A percentile compares a stretch with the other conserved stretches of the same genome.
Evolutionary conservation across 2,888 invertebrate species (phyloP).

Genomic region (Drymonia ruficornis): DNA sequence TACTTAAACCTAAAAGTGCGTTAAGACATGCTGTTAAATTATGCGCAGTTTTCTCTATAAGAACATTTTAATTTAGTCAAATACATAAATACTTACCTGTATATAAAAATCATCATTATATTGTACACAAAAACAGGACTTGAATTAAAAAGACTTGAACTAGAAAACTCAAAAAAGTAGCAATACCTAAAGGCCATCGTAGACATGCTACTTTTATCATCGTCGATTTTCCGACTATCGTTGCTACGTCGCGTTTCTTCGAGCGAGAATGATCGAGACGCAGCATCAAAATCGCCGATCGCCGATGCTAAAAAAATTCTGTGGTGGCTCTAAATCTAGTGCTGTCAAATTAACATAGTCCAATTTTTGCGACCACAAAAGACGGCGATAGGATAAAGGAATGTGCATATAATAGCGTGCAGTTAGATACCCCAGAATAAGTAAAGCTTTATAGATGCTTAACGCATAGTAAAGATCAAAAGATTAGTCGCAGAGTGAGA

Average conservation of each 20-base stretch:
- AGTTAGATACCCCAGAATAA: slow-evolving; percentile 43
- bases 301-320: no score
- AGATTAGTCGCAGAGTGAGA: slow-evolving; percentile 34
- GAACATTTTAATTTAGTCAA: not conserved
- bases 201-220: no score
- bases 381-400: slow-evolving; percentile 10
- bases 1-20: not conserved
- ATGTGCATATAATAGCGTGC: slow-evolving; percentile 44
- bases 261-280: no score
- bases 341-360: not conserved
- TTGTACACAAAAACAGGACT: not conserved
- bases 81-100: not conserved
- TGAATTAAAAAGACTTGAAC: not conserved
- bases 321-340: no score
- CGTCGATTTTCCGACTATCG: no score
- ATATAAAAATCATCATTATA: not conserved
- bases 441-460: slow-evolving; percentile 38
- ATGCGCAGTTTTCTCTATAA: not conserved
- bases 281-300: no score
- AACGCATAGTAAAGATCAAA: slow-evolving; percentile 32
- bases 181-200: no score
- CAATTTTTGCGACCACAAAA: not conserved
- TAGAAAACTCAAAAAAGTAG: no score
- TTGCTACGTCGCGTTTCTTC: no score
- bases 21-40: not conserved